Evolutionary conservation across 2,797 vertebrate species (phyloP).

Genomic region (Sciaenops ocellatus): DNA sequence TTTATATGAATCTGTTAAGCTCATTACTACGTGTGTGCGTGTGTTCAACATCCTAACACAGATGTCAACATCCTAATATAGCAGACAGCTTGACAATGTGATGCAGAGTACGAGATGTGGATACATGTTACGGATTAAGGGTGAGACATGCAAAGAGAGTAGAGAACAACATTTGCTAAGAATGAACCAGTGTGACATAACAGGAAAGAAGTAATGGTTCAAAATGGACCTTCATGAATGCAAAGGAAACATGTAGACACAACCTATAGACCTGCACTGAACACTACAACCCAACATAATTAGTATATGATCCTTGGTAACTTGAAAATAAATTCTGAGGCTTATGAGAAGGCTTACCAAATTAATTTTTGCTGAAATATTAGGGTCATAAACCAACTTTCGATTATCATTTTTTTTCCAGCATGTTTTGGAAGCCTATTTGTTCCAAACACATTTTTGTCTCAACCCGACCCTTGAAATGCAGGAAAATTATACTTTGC

Average conservation of each 20-base stretch:
- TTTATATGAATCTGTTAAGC: slow-evolving; percentile 32
- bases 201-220: not conserved
- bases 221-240: not conserved
- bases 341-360: not conserved
- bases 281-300: not conserved
- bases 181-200: not conserved
- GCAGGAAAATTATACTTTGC: not conserved
- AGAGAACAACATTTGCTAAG: slow-evolving; percentile 3
- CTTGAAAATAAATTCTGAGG: not conserved
- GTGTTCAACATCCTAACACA: slow-evolving; percentile 48
- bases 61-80: slow-evolving; percentile 45
- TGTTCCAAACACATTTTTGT: slow-evolving; percentile 10
- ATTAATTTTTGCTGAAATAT: not conserved
- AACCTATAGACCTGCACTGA: not conserved
- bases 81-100: slow-evolving; percentile 33
- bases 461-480: not conserved
- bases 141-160: not conserved
- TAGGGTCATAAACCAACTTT: not conserved
- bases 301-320: not conserved
- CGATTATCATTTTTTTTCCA: not conserved
- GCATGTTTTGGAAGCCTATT: not conserved
- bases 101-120: not conserved
- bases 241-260: not conserved
- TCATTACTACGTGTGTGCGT: slow-evolving; percentile 23
- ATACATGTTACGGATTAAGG: not conserved